Conservation (phyloP, 2,797 vertebrate species). For the Lepus townsendii region DNA sequence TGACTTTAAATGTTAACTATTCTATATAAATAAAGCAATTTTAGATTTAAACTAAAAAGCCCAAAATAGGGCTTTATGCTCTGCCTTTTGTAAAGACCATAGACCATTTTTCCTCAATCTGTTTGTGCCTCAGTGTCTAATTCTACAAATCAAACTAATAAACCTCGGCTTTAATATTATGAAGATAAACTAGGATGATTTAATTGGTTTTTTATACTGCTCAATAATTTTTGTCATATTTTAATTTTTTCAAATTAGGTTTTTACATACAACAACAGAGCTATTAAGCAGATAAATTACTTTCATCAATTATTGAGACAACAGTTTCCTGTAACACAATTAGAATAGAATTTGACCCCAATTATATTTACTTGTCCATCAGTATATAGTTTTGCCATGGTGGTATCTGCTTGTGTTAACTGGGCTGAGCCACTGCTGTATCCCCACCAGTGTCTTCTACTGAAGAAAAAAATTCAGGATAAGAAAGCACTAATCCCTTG, state of each 20-base stretch:
- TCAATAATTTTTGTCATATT: conserved; percentile 23
- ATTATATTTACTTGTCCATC: background rate
- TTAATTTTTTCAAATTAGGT: conserved; percentile 17
- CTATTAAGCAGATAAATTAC: background rate
- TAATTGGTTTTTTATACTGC: background rate
- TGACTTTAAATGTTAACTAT: conserved; percentile 9
- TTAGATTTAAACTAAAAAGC: background rate
- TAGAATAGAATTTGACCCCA: background rate
- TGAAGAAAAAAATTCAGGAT: conserved; percentile 42
- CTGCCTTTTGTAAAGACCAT: background rate
- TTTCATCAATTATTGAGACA: conserved; percentile 26
- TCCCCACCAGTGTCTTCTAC: background rate
- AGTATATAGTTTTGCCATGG: background rate
- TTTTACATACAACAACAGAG: conserved; percentile 3
- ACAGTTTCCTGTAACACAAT: conserved; percentile 16
- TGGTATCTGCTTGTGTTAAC: background rate
- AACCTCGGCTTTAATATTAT: background rate
- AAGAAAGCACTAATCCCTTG: conserved; percentile 3
- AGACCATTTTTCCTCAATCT: conserved; percentile 6
- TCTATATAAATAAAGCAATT: background rate
- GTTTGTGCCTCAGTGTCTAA: background rate
- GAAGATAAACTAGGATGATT: background rate
- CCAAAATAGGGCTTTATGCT: background rate
- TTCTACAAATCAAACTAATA: conserved; percentile 41
- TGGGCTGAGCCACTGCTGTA: background rate